Evolutionary conservation across 2,797 vertebrate genomes (phyloP), one percentile per base, ranked within the genome.

Genomic region (Thaleichthys pacificus): DNA sequence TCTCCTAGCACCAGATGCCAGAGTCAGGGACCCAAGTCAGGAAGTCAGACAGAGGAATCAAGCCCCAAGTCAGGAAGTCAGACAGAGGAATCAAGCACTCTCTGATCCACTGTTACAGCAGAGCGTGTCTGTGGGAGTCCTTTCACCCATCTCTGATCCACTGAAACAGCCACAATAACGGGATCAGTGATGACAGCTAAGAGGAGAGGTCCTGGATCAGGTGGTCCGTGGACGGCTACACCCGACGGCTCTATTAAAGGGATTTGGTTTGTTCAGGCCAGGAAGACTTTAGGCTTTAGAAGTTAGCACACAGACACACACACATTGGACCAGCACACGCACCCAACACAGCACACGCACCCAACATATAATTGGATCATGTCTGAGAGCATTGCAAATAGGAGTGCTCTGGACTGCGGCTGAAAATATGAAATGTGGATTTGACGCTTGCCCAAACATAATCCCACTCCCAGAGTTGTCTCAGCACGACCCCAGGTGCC

Each of bases 341-440:
- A 3, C 62, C 57, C 32, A 56, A 58, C 57, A 69, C 74, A 51
- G 56, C 66, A 69, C 30, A 78, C 57, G 72, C 72, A 3, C 62
- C 57, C 32, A 56, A 58, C 57, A 69, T 28, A 71, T 30, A 81
- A 82, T 69, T 84, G 76, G 75, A 87, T 87, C 74, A 82, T 82
- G 77, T 77, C 75, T 73, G 49, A 71, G 69, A 70, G 60, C 62
- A 68, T 30, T 57, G 74, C 74, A 80, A 80, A 84, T 73, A 61
- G 61, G 77, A 82, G 77, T 73, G 72, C 75, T 84, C 83, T 72
- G 73, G 75, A 81, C 82, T 62, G 71, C 11, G 32, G 71, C 75
- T 70, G 66, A 17, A 62, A 71, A 8, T 3, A 68, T 75, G 66
- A 83, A 80, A 78, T 70, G 78, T 76, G 66, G 68, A 74, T 68